Conservation (phyloP, 2,113 vertebrate species). For the Scomber japonicus region DNA sequence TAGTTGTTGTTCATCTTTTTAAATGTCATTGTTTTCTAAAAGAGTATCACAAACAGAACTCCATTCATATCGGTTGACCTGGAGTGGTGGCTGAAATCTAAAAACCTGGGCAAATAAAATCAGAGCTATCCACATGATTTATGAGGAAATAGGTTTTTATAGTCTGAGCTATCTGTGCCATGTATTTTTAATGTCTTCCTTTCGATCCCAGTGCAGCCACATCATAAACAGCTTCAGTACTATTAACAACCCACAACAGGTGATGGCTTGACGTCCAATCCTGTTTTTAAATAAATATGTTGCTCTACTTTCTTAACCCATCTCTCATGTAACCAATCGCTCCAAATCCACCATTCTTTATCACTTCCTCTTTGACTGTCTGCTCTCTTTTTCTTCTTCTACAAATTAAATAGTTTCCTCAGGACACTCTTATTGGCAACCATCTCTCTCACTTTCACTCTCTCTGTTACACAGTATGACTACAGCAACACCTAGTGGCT, state of each 20-base stretch:
- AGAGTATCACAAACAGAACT: background rate
- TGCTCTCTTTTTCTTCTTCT: conserved; percentile 33
- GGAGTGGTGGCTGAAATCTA: background rate
- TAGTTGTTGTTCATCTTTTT: too few relatives aligned
- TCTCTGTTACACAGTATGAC: conserved; percentile 60
- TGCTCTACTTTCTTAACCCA: conserved; percentile 53
- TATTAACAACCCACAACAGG: conserved; percentile 27
- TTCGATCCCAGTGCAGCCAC: conserved; percentile 26
- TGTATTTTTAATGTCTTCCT: conserved; percentile 28
- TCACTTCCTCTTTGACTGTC: conserved; percentile 73
- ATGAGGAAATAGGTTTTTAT: background rate
- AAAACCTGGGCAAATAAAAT: background rate
- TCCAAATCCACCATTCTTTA: conserved; percentile 49
- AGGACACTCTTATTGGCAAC: conserved; percentile 39
- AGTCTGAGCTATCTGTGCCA: background rate
- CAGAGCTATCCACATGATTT: background rate
- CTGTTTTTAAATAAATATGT: conserved; percentile 26
- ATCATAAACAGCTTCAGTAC: conserved; percentile 16
- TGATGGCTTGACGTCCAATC: background rate
- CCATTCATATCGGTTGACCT: background rate
- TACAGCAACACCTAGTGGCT: conserved; percentile 80
- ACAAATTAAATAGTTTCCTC: conserved; percentile 45
- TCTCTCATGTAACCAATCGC: conserved; percentile 53
- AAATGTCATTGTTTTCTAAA: too few relatives aligned
- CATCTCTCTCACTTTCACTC: conserved; percentile 32